Evolutionary conservation across 2,888 invertebrate species (phyloP).

Genomic region (Operophtera brumata): DNA sequence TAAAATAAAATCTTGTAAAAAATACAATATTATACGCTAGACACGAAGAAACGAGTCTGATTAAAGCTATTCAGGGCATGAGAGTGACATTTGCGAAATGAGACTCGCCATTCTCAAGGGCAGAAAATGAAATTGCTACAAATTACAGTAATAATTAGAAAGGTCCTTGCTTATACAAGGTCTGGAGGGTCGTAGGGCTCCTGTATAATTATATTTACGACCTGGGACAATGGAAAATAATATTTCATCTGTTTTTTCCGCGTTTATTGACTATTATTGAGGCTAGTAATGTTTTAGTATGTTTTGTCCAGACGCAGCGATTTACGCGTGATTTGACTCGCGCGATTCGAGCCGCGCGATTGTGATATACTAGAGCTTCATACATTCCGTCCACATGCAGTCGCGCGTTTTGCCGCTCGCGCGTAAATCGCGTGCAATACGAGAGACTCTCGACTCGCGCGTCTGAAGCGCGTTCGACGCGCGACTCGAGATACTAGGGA

Average conservation of each 20-base stretch:
- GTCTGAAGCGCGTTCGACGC: too few relatives aligned
- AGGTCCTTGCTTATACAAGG: slow-evolving; percentile 21
- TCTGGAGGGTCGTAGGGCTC: slow-evolving; percentile 21
- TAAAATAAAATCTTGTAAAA: too few relatives aligned
- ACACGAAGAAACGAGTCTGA: slow-evolving; percentile 35
- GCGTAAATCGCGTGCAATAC: too few relatives aligned
- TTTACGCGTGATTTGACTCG: too few relatives aligned
- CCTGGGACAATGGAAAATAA: slow-evolving; percentile 2
- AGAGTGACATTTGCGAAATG: slow-evolving; percentile 30
- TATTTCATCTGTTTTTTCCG: slow-evolving; percentile 2
- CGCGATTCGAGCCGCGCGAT: too few relatives aligned
- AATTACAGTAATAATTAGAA: slow-evolving; percentile 35
- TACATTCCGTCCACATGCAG: too few relatives aligned
- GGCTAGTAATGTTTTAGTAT: background rate
- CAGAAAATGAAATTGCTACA: slow-evolving; percentile 35
- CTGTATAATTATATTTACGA: slow-evolving; percentile 30
- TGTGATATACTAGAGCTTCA: too few relatives aligned
- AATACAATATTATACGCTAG: background rate
- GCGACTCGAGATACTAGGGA: too few relatives aligned
- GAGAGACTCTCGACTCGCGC: too few relatives aligned
- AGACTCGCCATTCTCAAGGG: slow-evolving; percentile 27
- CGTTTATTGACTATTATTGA: slow-evolving; percentile 4
- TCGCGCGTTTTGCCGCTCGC: too few relatives aligned
- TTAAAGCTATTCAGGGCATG: slow-evolving; percentile 44
- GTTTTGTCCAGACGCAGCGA: too few relatives aligned